These are phyloP conservation scores for Andrena minutula DNA, from an alignment of 2,888 invertebrate genomes.

Conservation along the genomic window DNA sequence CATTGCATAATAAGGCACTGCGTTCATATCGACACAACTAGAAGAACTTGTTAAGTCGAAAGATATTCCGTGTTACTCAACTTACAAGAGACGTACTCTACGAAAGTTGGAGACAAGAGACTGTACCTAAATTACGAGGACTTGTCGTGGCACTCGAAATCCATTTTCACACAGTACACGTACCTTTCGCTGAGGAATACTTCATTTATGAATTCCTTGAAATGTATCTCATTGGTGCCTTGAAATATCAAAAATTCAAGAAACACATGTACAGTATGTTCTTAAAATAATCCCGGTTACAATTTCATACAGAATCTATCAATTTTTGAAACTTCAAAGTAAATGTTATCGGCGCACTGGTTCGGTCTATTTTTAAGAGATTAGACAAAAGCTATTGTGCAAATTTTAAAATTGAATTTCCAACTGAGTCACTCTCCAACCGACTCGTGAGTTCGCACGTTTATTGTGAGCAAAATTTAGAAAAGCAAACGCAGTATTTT, in stretches of 20 bases:
- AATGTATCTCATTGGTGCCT: not conserved
- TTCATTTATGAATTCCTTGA: not conserved
- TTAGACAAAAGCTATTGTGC: no score
- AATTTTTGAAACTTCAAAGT: no score
- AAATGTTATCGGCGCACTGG: no score
- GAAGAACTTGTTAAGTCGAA: not conserved
- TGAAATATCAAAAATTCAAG: not conserved
- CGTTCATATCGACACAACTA: not conserved
- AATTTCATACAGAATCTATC: no score
- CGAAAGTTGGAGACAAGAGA: not conserved
- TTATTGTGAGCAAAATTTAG: no score
- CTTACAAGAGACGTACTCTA: not conserved
- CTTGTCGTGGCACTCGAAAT: not conserved
- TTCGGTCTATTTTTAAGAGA: no score
- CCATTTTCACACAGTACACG: not conserved
- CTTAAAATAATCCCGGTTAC: not conserved
- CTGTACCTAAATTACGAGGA: not conserved
- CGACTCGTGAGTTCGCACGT: no score
- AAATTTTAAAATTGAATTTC: no score
- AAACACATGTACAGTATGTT: not conserved
- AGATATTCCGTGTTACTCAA: not conserved
- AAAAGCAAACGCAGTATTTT: no score
- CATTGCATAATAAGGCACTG: no score
- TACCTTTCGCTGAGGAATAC: not conserved
- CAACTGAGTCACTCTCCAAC: no score